Base-by-base conservation (phyloP, 2,113 vertebrate genomes). In the Pteronura brasiliensis region DNA sequence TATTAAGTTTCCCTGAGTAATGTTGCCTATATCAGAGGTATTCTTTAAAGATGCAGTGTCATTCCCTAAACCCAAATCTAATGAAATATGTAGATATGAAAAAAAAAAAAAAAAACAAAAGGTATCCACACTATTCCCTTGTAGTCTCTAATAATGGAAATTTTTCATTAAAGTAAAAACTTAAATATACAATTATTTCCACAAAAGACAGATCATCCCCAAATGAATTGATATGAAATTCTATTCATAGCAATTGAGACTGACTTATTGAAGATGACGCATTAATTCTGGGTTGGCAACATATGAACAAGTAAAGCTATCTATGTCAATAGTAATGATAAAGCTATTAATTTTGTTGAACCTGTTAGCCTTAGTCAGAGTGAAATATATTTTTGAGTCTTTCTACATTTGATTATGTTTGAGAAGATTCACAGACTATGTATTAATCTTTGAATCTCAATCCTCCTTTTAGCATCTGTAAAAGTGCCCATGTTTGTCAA, bases 1-100 rank as follows among this genome's bases (percentile, higher is more conserved):
- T 91, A 18, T 0, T 97, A 90, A 93, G 72, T 96, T 61, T 39
- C 87, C 97, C 79, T 90, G 82, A 93, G 42, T 90, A 96, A 42
- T 81, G 94, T 1, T 96, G 59, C 44, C 21, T 91, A 69, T 44
- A 25, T 44, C 92, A 52, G 59, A 95, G 61, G 67, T 96, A 76
- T 79, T 85, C 63, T 59, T 97, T 90, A 92, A 82, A 74, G 81
- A 84, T 76, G 23, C 21, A 81, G n/a, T 81, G 91, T 79, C 13
- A 85, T 42, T 79, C 4, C 29, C 69, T 93, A 79, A 93, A 80
- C 92, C 87, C 87, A 97, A 96, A 79, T 55, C 14, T 36, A 94
- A 83, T 79, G 31, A 91, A 96, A 93, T 13, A 72, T 29, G 31
- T 59, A 90, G 15, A 42, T 82, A 87, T 61, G 29, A 83, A 97